These are phyloP conservation scores for Lynx canadensis DNA, from an alignment of 2,113 vertebrate species.

Conservation along the genomic window DNA sequence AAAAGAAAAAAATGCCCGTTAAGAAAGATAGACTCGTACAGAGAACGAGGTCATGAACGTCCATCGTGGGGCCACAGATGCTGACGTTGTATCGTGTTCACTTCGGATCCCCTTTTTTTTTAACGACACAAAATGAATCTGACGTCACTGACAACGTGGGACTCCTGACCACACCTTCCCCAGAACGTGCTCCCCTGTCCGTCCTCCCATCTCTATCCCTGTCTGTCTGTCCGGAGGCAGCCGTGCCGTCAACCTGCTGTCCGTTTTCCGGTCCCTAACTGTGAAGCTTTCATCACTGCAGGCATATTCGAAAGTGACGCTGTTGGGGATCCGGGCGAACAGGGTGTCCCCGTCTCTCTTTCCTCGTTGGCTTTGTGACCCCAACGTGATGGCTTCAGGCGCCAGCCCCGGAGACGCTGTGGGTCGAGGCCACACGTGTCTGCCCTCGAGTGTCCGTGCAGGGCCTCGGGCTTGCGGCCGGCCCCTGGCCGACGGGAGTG, in stretches of 20 bases:
- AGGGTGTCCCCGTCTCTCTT: not conserved
- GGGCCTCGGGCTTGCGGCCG: accelerated
- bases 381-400: accelerated
- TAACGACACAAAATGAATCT: no score
- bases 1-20: not conserved
- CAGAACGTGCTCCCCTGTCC: accelerated
- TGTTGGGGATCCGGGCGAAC: not conserved
- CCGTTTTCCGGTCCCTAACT: not conserved
- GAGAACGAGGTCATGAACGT: accelerated
- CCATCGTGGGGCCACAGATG: accelerated
- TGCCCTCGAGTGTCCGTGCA: no score
- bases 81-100: accelerated
- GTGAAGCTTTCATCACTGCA: accelerated
- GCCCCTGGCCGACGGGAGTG: accelerated
- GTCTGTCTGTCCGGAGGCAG: accelerated
- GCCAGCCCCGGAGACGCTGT: accelerated
- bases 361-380: not conserved
- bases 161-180: not conserved
- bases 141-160: accelerated
- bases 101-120: not conserved
- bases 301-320: accelerated
- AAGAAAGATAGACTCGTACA: not conserved
- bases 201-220: not conserved
- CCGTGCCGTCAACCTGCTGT: accelerated
- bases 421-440: accelerated